Percentiles rank a stretch among this genome's conserved stretches.
These are phyloP conservation scores for Melanotaenia maccullochi DNA, from an alignment of 2,797 vertebrate genomes.

Conservation along the genomic window DNA sequence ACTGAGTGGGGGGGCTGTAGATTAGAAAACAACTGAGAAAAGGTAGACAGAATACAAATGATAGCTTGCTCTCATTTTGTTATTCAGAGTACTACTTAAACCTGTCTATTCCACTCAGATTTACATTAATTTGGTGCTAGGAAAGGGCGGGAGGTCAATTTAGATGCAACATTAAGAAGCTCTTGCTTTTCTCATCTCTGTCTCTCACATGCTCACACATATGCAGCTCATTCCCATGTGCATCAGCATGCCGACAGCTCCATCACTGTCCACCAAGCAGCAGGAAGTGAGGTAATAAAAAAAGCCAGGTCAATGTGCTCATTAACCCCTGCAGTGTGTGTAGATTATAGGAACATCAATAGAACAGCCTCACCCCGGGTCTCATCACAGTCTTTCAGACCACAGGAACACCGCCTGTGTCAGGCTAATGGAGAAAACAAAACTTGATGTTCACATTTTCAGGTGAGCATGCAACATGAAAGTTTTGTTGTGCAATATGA, in stretches of 20 bases:
- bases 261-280: slow-evolving; percentile 56
- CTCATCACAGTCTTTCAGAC: slow-evolving; percentile 44
- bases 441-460: slow-evolving; percentile 26
- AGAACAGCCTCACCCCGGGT: slow-evolving; percentile 55
- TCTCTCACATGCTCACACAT: slow-evolving; percentile 33
- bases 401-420: slow-evolving; percentile 42
- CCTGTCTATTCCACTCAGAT: slow-evolving; percentile 68
- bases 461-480: slow-evolving; percentile 3
- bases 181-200: slow-evolving; percentile 18
- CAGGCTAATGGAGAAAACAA: slow-evolving; percentile 34
- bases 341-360: slow-evolving; percentile 76
- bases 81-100: slow-evolving; percentile 62
- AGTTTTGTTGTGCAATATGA: slow-evolving; percentile 13
- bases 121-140: slow-evolving; percentile 54
- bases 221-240: slow-evolving; percentile 48
- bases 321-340: slow-evolving; percentile 76
- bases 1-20: slow-evolving; percentile 34
- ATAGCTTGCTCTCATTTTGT: slow-evolving; percentile 55
- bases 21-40: slow-evolving; percentile 57
- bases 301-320: slow-evolving; percentile 70
- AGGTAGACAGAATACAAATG: slow-evolving; percentile 57
- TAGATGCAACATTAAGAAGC: slow-evolving; percentile 59
- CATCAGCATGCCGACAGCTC: slow-evolving; percentile 52
- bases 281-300: slow-evolving; percentile 81
- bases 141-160: slow-evolving; percentile 69